Conservation (phyloP, 2,888 invertebrate genomes). For the Latrodectus hesperus region DNA sequence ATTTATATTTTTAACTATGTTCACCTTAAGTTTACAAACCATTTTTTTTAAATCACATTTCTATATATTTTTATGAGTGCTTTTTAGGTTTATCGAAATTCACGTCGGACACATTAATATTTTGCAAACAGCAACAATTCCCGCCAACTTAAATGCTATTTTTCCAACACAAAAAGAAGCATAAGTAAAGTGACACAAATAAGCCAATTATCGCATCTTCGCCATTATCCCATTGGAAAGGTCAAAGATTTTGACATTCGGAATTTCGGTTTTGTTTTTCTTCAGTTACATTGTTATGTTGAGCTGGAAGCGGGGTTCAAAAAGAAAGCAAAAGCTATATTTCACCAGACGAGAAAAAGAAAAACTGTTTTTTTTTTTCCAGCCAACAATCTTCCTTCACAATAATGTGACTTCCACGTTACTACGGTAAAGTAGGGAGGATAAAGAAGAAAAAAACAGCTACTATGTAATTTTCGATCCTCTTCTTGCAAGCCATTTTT, state of each 20-base stretch:
- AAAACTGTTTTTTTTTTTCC: constrained; percentile 4
- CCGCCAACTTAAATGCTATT: too few relatives aligned
- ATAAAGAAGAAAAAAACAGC: constrained; percentile 21
- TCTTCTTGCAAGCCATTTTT: constrained; percentile 47
- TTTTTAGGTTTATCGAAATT: too few relatives aligned
- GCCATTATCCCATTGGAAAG: not conserved
- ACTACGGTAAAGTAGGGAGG: constrained; percentile 1
- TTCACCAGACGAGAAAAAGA: constrained; percentile 16
- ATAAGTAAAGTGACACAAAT: not conserved
- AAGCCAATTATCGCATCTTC: not conserved
- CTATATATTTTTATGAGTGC: too few relatives aligned
- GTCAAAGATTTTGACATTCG: not conserved
- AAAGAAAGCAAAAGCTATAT: constrained; percentile 35
- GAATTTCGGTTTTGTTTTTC: not conserved
- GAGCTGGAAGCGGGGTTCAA: too few relatives aligned
- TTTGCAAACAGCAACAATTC: too few relatives aligned
- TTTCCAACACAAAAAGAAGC: too few relatives aligned
- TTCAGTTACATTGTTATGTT: too few relatives aligned
- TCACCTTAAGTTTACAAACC: too few relatives aligned
- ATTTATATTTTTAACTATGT: too few relatives aligned
- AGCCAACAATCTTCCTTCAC: constrained; percentile 22
- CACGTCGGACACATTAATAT: too few relatives aligned
- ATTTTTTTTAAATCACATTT: too few relatives aligned
- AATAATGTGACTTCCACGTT: constrained; percentile 57
- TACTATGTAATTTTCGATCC: constrained; percentile 60